These are phyloP conservation scores for Pandion haliaetus DNA, from an alignment of 2,113 vertebrate genomes.

Conservation along the genomic window DNA sequence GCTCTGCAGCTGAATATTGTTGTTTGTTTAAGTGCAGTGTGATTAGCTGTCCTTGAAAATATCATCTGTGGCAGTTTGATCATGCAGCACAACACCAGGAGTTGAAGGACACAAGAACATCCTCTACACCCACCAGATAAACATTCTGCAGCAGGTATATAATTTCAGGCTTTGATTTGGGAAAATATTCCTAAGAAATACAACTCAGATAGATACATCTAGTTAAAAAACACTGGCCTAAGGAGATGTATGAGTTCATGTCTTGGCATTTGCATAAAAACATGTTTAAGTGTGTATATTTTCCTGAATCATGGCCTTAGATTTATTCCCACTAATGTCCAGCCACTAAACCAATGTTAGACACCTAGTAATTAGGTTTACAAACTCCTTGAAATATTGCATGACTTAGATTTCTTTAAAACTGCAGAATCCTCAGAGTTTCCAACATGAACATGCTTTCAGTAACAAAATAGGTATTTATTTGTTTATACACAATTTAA, in stretches of 20 bases:
- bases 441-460: not conserved
- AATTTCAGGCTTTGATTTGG: not conserved
- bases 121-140: not conserved
- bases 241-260: not conserved
- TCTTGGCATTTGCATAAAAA: not conserved
- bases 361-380: not conserved
- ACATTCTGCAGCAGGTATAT: not conserved
- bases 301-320: not conserved
- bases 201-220: not conserved
- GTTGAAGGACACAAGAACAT: not conserved
- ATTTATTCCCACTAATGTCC: not conserved
- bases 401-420: not conserved
- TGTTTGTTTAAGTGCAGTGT: not conserved
- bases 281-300: not conserved
- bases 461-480: not conserved
- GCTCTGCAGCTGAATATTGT: not conserved
- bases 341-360: not conserved
- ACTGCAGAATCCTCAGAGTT: not conserved
- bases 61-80: not conserved
- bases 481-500: not conserved
- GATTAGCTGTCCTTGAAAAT: conserved; percentile 32
- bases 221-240: not conserved
- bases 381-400: not conserved
- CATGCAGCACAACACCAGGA: not conserved
- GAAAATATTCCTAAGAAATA: not conserved